Evolutionary conservation across 2,888 invertebrate genomes (phyloP), one percentile per base, ranked within the genome.

Genomic region (Euphydryas editha): DNA sequence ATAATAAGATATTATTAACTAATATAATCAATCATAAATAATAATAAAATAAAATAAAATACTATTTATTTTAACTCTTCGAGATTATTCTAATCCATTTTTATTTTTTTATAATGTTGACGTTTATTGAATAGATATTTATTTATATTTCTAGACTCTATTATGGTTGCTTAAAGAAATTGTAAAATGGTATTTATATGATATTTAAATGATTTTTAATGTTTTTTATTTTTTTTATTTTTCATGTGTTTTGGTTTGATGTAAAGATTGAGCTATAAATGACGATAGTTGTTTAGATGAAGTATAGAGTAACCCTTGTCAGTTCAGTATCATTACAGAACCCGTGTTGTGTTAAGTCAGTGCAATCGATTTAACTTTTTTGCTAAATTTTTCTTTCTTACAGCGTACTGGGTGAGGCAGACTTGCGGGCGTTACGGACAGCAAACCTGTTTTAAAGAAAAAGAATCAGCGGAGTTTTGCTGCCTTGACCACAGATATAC

Each of bases 381-480:
- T 73, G 5, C n/a, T 54, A 30, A 74, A 72, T 64, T 76, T 73
- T 78, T 81, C 81, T 86, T 83, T 84, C 81, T 78, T 74, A 68
- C 68, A 67, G 66, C 60, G 59, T 57, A 65, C 68, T 80, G 82
- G 85, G 81, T 78, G 80, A 82, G 81, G 82, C 84, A 90, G 90
- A 88, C 89, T 83, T 73, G 83, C 88, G 87, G 90, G 87, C 90
- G 85, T 82, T 88, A 79, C 82, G 84, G 85, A 77, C 85, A 72
- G 67, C 69, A 76, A 90, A 90, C 90, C 86, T 73, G 89, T 90
- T 87, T 77, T 75, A 71, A 76, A 2, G 30, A 1, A 30, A 72
- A 78, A 77, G 70, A 71, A 73, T 70, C 71, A 67, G 67, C 75
- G 47, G 68, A 74, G 77, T 76, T 72, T 76, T 79, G 79, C 79